Base-by-base conservation (phyloP, 2,113 vertebrate genomes). In the Fregetta grallaria region DNA sequence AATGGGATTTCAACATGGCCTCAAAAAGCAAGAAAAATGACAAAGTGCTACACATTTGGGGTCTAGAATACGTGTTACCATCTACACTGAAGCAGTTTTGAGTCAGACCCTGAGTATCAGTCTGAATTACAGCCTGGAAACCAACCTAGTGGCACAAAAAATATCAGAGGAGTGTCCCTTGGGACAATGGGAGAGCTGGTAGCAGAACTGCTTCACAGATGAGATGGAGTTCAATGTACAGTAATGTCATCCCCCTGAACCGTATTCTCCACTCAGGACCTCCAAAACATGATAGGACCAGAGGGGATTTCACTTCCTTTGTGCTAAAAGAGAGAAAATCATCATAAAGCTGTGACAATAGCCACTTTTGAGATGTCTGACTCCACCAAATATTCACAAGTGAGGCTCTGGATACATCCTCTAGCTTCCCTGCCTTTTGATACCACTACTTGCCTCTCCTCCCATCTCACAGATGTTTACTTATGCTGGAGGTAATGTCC, bases 341-440 rank as follows among this genome's bases (percentile, higher is more conserved):
- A 10, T 14, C 16, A 16, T 6, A 40, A 49, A 71, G 15, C 1
- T 2, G 7, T 27, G 15, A 10, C 16, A 42, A 21, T 0, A 30
- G 16, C 17, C 38, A 42, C 34, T 58, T 68, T 5, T 8, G 53
- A 81, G 56, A 15, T 32, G 18, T 6, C 6, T 62, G n/a, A 9
- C 13, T 67, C 63, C 12, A 25, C 25, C 29, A 34, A 10, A 62
- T 22, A 17, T 6, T 56, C 58, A 21, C 14, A 34, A 63, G 30
- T 4, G 27, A 72, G 26, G 12, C 21, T 82, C 45, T n/a, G 73
- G 36, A 55, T 55, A 34, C 21, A n/a, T 50, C 15, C 17, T 29
- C 21, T 12, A 23, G 11, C 36, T 67, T 26, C 12, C 22, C 8
- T 92, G 45, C 23, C 50, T 81, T 84, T n/a, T 38, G 23, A 59